Conservation (phyloP, 2,113 vertebrate species). For the Brachyistius frenatus region DNA sequence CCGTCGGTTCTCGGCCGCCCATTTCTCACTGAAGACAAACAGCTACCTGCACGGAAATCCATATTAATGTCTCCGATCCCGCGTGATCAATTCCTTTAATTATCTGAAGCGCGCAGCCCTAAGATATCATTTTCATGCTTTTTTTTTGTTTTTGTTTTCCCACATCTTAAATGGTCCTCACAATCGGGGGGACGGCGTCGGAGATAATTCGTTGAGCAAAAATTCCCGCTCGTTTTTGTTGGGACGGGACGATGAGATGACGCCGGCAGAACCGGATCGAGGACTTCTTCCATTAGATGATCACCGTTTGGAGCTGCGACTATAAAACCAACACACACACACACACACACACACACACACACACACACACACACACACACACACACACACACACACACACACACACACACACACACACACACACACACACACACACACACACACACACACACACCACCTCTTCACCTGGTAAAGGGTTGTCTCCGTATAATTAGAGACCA, state of each 20-base stretch:
- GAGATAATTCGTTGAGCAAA: constrained; percentile 33
- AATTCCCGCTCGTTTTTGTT: constrained; percentile 23
- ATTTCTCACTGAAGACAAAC: constrained; percentile 42
- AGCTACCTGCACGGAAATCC: constrained; percentile 29
- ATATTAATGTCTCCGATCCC: constrained; percentile 40
- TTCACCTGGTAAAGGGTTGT: too few relatives aligned
- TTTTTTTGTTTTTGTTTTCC: not conserved
- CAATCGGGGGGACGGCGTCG: constrained; percentile 25
- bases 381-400: not conserved
- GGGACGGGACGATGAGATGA: constrained; percentile 50
- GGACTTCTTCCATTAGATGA: constrained; percentile 50
- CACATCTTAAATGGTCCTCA: constrained; percentile 36
- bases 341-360: not conserved
- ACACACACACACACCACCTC: too few relatives aligned
- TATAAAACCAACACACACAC: constrained; percentile 19
- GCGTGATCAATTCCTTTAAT: constrained; percentile 58
- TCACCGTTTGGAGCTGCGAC: constrained; percentile 45
- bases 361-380: constrained; percentile 1
- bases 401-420: not conserved
- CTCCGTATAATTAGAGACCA: too few relatives aligned
- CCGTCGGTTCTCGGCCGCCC: constrained; percentile 12
- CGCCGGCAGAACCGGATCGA: constrained; percentile 21
- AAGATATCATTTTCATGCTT: constrained; percentile 20
- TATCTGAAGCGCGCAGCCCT: constrained; percentile 16
- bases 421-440: constrained; percentile 1